Evolutionary conservation across 2,888 invertebrate genomes (phyloP), one percentile per base, ranked within the genome.

Genomic region (Sisyra terminalis): DNA sequence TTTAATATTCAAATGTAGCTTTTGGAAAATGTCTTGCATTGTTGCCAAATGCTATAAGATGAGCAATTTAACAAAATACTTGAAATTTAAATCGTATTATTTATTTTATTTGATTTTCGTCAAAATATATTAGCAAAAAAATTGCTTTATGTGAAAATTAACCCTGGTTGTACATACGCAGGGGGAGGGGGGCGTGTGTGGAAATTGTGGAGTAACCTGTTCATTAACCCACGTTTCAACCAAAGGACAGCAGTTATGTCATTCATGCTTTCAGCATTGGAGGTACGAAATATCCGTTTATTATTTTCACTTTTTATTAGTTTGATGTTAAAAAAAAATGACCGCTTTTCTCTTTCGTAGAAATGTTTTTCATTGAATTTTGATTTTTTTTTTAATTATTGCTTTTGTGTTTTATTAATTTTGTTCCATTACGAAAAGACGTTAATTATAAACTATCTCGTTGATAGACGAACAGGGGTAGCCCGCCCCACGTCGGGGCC

Each of bases 201-300:
- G 61, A 53, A 64, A 64, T 59, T 86, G 87, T 70, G 80, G 79
- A 57, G 76, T 83, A 58, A 70, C 72, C 60, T 80, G 82, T 63
- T 75, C 78, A 58, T 72, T 78, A 59, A 69, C 80, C 52, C 78
- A 79, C 64, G 70, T 73, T 55, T 80, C 83, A 51, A 71, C 80
- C 52, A 79, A 80, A 63, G 84, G 83, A 59, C 69, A 74, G 59
- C 69, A 74, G 57, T 71, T 86, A 64, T 88, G 87, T 67, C 75
- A 75, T 63, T 80, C 83, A 64, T 88, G 87, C 66, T 81, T 78
- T 69, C 77, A 80, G 61, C 84, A 85, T 64, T 86, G 82, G 79
- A 84, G 82, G 82, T 81, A 76, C 67, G 68, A 68, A 24, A 24
- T 7, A 24, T 24, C 24, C 24, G 24, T 24, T 24, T 5, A 5